Percentiles rank a stretch among this genome's conserved stretches.
phyloP scores from a whole-genome alignment of 2,113 vertebrate species.

The Epinephelus cyanopodus region DNA sequence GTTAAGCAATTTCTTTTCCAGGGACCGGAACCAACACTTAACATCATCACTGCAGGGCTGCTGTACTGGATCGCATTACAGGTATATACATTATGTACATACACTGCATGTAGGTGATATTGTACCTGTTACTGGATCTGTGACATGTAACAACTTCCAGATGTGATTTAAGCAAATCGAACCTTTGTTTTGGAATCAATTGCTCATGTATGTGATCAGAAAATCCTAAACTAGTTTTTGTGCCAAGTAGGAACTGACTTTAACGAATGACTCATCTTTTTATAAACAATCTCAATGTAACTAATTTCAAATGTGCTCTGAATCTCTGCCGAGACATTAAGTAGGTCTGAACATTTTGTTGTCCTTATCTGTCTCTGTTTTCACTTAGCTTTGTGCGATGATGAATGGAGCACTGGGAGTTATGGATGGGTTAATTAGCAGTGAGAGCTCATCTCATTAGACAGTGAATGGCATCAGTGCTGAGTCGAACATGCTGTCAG shows the following conservation, averaged over 20 bases:
- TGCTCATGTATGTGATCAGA: neutral
- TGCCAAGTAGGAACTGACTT: neutral
- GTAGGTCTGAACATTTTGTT: slow-evolving; percentile 34
- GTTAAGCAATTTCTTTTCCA: neutral
- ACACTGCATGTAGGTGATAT: neutral
- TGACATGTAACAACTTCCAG: neutral
- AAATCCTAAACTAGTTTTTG: neutral
- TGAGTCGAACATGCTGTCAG: slow-evolving; percentile 64
- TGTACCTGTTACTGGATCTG: neutral
- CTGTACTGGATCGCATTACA: neutral
- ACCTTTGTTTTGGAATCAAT: no score
- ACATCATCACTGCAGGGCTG: slow-evolving; percentile 17
- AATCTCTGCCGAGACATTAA: slow-evolving; percentile 16
- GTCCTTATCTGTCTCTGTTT: slow-evolving; percentile 50
- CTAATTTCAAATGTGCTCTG: neutral
- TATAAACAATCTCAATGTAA: neutral
- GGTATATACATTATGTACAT: neutral
- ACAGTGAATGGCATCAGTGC: slow-evolving; percentile 67
- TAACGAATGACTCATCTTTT: neutral
- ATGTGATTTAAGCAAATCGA: neutral
- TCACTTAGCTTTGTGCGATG: slow-evolving; percentile 60
- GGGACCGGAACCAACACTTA: neutral
- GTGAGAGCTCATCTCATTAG: slow-evolving; percentile 78
- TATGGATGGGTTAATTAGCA: slow-evolving; percentile 77
- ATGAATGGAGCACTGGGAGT: slow-evolving; percentile 70